phyloP scores from a whole-genome alignment of 2,113 vertebrate species.

The Glaucomys volans region DNA sequence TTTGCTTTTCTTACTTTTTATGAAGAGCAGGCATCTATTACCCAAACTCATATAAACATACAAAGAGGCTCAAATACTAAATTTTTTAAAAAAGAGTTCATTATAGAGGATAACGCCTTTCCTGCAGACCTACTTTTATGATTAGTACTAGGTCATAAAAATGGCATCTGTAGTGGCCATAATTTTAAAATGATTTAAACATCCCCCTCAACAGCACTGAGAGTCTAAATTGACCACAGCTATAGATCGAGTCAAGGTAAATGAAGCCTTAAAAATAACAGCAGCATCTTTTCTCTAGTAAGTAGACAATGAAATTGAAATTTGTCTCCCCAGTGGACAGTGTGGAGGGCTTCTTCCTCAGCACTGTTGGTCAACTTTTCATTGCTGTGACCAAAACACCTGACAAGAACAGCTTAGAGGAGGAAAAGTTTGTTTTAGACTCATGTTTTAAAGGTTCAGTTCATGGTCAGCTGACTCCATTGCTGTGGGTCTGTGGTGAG shows the following conservation, averaged over 20 bases:
- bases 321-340: background rate
- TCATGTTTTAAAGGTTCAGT: no score
- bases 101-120: background rate
- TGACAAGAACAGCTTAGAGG: no score
- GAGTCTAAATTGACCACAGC: background rate
- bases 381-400: no score
- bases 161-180: background rate
- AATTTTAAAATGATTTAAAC: slow-evolving; percentile 24
- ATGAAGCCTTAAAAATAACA: background rate
- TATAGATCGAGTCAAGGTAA: background rate
- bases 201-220: background rate
- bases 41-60: background rate
- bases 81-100: background rate
- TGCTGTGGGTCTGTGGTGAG: no score
- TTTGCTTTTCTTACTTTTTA: background rate
- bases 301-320: background rate
- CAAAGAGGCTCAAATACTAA: background rate
- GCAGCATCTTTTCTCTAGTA: background rate
- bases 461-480: no score
- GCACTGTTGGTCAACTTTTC: no score
- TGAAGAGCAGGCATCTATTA: background rate
- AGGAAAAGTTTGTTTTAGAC: no score
- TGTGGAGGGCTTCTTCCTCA: background rate
- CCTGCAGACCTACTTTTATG: background rate
- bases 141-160: background rate